These are phyloP conservation scores for Scolopax bukidnonensis DNA, from an alignment of 2,797 vertebrate species.

Conservation along the genomic window DNA sequence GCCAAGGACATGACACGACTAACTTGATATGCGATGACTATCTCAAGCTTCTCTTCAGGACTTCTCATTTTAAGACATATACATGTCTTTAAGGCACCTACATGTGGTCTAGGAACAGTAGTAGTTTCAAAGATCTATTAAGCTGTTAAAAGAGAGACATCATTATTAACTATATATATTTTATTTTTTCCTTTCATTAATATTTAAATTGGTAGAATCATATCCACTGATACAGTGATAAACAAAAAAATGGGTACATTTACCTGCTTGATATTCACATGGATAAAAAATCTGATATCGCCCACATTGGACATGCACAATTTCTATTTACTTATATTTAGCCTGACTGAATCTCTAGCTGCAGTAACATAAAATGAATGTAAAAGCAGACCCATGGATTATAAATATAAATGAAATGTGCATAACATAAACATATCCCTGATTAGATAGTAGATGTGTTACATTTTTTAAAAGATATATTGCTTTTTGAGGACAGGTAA, in stretches of 20 bases:
- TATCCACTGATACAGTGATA: not conserved
- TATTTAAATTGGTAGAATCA: not conserved
- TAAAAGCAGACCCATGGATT: not conserved
- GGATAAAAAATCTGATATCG: not conserved
- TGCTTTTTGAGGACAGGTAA: not conserved
- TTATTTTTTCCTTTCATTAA: not conserved
- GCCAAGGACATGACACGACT: not conserved
- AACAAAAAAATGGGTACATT: not conserved
- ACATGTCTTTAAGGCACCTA: not conserved
- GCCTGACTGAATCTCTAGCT: not conserved
- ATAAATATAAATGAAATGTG: not conserved
- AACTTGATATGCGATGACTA: not conserved
- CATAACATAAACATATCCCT: not conserved
- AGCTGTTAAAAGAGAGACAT: not conserved
- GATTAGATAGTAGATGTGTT: not conserved
- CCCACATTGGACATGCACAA: not conserved
- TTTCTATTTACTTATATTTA: not conserved
- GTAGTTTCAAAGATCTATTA: not conserved
- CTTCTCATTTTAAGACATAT: not conserved
- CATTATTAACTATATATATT: not conserved
- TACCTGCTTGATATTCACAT: not conserved
- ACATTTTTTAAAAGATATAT: not conserved
- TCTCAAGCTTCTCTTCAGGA: not conserved
- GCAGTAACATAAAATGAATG: not conserved
- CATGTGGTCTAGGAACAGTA: not conserved